A percentile compares a stretch with the other conserved stretches of the same genome.
phyloP scores from a whole-genome alignment of 2,113 vertebrate genomes.

The Climacteris rufus region DNA sequence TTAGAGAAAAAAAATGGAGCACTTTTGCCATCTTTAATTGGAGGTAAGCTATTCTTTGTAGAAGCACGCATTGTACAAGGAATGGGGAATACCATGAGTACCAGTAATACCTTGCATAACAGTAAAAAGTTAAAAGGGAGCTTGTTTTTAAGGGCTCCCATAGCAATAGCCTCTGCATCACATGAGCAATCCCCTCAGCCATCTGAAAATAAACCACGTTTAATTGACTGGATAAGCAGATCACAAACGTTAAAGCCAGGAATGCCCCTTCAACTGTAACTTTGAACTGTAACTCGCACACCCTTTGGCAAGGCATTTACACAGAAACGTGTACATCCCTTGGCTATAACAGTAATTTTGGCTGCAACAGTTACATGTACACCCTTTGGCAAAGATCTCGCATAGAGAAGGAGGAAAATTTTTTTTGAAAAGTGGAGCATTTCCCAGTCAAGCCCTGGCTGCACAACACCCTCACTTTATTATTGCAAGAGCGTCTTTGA shows the following conservation, averaged over 20 bases:
- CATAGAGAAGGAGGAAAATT: not conserved
- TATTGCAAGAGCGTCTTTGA: not conserved
- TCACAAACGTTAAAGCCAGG: constrained; percentile 54
- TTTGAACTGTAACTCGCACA: constrained; percentile 57
- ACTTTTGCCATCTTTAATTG: constrained; percentile 16
- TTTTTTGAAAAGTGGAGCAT: not conserved
- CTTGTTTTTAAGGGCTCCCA: constrained; percentile 36
- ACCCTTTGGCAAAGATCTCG: constrained; percentile 47
- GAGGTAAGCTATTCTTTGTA: constrained; percentile 31
- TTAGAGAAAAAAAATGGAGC: not conserved
- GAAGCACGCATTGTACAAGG: constrained; percentile 12
- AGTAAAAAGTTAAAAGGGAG: constrained; percentile 47
- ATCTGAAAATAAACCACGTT: constrained; percentile 35
- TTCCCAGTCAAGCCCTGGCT: not conserved
- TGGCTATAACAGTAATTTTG: constrained; percentile 70
- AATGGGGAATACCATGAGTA: constrained; percentile 64
- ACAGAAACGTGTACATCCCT: constrained; percentile 54
- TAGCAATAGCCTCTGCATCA: constrained; percentile 11
- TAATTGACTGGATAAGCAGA: constrained; percentile 64
- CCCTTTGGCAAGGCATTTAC: constrained; percentile 37
- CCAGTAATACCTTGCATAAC: constrained; percentile 64
- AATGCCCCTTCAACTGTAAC: constrained; percentile 68
- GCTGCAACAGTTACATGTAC: constrained; percentile 53
- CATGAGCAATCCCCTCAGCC: constrained; percentile 44
- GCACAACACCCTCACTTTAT: not conserved